Percentiles rank a stretch among this genome's conserved stretches.
Conservation (phyloP, 2,797 vertebrate genomes). For the Gastrophryne carolinensis region DNA sequence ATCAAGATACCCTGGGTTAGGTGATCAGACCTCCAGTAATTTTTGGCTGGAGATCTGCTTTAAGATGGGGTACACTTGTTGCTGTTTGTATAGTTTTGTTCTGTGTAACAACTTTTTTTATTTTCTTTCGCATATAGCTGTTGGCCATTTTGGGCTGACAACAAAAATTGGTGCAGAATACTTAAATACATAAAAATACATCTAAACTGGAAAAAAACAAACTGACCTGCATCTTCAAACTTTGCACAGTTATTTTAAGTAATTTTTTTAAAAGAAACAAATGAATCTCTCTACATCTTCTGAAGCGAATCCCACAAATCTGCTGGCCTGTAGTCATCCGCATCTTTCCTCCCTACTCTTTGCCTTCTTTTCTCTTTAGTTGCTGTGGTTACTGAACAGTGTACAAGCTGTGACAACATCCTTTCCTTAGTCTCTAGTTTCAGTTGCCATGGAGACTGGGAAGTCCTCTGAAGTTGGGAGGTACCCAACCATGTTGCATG, state of each 20-base stretch:
- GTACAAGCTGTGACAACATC: slow-evolving; percentile 35
- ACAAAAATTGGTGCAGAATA: no score
- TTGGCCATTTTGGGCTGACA: no score
- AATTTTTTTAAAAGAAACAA: slow-evolving; percentile 2
- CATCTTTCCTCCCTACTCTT: slow-evolving; percentile 20
- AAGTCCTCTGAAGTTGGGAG: slow-evolving; percentile 40
- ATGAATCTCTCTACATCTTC: not conserved
- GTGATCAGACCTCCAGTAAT: no score
- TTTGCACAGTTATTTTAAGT: not conserved
- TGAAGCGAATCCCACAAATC: slow-evolving; percentile 26
- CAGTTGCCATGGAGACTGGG: slow-evolving; percentile 46
- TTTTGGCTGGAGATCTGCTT: no score
- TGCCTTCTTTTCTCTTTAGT: slow-evolving; percentile 30
- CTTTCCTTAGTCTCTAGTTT: slow-evolving; percentile 32
- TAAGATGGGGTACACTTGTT: no score
- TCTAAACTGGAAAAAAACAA: not conserved
- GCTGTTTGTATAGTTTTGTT: no score
- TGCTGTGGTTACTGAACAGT: slow-evolving; percentile 44
- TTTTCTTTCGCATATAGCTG: no score
- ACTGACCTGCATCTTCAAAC: slow-evolving; percentile 9
- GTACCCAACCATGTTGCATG: slow-evolving; percentile 35
- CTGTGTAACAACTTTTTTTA: no score
- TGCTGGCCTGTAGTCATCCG: slow-evolving; percentile 18
- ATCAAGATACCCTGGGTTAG: no score
- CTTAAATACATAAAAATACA: not conserved